Evolutionary conservation across 2,113 vertebrate genomes (phyloP).

Genomic region (Saccopteryx leptura): DNA sequence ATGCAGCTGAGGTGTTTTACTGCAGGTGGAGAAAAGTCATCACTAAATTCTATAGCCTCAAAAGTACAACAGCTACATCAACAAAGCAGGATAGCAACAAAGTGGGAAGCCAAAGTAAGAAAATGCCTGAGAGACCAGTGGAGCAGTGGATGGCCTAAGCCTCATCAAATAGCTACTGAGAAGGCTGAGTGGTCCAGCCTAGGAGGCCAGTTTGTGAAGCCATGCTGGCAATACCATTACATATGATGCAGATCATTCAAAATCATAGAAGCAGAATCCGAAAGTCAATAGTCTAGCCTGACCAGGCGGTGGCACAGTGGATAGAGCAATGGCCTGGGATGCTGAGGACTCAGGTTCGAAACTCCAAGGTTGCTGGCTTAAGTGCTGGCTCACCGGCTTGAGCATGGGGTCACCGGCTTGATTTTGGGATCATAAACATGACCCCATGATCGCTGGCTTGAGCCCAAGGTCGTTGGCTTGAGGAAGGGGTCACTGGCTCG

Average conservation of each 20-base stretch:
- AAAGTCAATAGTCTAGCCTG: too few species aligned
- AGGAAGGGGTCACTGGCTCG: too few species aligned
- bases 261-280: not conserved
- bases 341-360: too few species aligned
- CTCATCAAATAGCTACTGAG: not conserved
- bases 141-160: not conserved
- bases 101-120: not conserved
- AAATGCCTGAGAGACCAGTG: not conserved
- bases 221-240: not conserved
- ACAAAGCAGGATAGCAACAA: too few species aligned
- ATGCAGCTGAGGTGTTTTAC: not conserved
- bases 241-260: not conserved
- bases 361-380: too few species aligned
- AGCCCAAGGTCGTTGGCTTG: too few species aligned
- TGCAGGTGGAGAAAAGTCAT: not conserved
- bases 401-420: too few species aligned
- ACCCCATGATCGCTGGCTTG: too few species aligned
- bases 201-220: not conserved
- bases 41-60: not conserved
- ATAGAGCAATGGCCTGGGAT: too few species aligned
- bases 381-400: too few species aligned
- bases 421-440: too few species aligned
- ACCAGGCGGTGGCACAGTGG: too few species aligned
- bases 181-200: not conserved
- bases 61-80: not conserved